Evolutionary conservation across 1,140 invertebrate genomes (phyloP).

Genomic region (Hetaerina americana): DNA sequence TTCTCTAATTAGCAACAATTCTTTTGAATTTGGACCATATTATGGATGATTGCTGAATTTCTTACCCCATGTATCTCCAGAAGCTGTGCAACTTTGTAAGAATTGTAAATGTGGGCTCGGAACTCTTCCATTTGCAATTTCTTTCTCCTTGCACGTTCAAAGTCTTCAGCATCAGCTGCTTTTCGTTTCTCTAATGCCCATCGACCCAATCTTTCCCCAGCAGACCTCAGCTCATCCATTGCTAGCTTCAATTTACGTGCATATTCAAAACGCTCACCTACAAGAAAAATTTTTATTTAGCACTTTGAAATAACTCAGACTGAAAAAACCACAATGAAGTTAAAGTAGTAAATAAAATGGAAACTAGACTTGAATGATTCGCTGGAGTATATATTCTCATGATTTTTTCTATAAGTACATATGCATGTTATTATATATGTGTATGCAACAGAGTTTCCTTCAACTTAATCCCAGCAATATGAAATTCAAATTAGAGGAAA

Average conservation of each 20-base stretch:
- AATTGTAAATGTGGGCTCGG: conserved; percentile 51
- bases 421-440: neutral
- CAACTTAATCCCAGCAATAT: neutral
- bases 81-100: conserved; percentile 55
- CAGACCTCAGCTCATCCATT: conserved; percentile 64
- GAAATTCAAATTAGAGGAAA: conserved; percentile 5
- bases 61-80: conserved; percentile 64
- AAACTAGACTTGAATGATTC: no score
- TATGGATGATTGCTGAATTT: no score
- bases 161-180: conserved; percentile 81
- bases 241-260: conserved; percentile 78
- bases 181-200: conserved; percentile 83
- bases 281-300: conserved; percentile 17
- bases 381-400: no score
- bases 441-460: neutral
- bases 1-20: no score
- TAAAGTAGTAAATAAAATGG: neutral
- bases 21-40: no score
- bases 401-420: no score
- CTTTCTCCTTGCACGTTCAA: conserved; percentile 74
- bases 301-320: conserved; percentile 2
- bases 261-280: conserved; percentile 83
- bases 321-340: neutral
- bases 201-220: conserved; percentile 78
- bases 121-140: conserved; percentile 80